These are phyloP conservation scores for Anguilla marmorata DNA, from an alignment of 2,797 vertebrate genomes.

Conservation along the genomic window DNA sequence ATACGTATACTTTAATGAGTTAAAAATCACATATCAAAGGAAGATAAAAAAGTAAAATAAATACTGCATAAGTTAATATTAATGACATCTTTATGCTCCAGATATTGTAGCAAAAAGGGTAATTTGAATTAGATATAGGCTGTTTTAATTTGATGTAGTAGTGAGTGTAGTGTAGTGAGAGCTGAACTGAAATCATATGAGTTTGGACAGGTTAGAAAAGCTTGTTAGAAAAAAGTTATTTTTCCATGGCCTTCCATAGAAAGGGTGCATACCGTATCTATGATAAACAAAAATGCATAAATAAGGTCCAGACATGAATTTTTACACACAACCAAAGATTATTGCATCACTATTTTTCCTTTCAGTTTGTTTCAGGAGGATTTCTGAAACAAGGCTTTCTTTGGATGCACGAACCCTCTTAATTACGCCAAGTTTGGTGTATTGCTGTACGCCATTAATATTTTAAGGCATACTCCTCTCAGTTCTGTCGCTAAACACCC, in stretches of 20 bases:
- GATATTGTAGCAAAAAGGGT: constrained; percentile 77
- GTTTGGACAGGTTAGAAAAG: not conserved
- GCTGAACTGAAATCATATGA: not conserved
- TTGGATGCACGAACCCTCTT: constrained; percentile 62
- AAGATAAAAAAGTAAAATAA: constrained; percentile 69
- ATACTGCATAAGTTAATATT: constrained; percentile 78
- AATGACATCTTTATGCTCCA: constrained; percentile 72
- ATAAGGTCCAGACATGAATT: no score
- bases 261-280: no score
- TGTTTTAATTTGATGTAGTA: constrained; percentile 53
- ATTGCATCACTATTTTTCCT: not conserved
- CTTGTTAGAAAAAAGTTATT: not conserved
- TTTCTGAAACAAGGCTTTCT: constrained; percentile 52
- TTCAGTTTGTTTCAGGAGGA: not conserved
- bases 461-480: constrained; percentile 68
- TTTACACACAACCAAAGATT: no score
- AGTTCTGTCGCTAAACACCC: constrained; percentile 64
- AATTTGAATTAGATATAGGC: constrained; percentile 69
- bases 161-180: constrained; percentile 11
- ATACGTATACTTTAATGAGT: constrained; percentile 67
- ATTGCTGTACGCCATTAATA: constrained; percentile 72
- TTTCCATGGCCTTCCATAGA: no score
- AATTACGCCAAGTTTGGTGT: constrained; percentile 68
- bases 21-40: constrained; percentile 59
- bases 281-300: no score